A percentile compares a stretch with the other conserved stretches of the same genome.
phyloP scores from a whole-genome alignment of 2,113 vertebrate genomes.

The Clarias macrocephalus region DNA sequence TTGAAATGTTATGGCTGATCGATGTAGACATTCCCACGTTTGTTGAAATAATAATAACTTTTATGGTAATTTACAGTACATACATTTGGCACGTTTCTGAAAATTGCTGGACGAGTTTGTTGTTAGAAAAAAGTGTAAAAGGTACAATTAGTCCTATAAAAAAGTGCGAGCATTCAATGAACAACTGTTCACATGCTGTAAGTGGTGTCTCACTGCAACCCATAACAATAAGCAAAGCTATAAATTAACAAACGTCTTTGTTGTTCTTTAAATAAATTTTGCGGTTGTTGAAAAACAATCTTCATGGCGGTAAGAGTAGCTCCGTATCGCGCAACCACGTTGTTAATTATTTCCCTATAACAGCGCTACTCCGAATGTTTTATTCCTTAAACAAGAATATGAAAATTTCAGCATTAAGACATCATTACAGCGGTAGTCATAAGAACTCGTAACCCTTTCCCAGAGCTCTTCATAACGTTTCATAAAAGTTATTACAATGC shows the following conservation, averaged over 20 bases:
- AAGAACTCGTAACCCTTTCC: not conserved
- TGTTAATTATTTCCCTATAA: slow-evolving; percentile 5
- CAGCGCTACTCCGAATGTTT: not conserved
- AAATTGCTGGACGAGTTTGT: no score
- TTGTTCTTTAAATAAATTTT: not conserved
- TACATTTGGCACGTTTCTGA: no score
- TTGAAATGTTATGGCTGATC: no score
- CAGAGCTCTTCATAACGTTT: not conserved
- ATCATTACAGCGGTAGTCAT: not conserved
- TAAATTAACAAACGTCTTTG: not conserved
- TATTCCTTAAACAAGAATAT: not conserved
- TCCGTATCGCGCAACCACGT: not conserved
- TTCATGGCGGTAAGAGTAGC: not conserved
- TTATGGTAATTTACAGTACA: no score
- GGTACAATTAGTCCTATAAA: no score
- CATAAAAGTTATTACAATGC: not conserved
- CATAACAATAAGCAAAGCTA: not conserved
- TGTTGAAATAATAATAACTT: no score
- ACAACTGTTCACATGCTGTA: not conserved
- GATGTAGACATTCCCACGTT: no score
- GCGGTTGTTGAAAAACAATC: not conserved
- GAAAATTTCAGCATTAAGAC: not conserved
- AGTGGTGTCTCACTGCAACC: not conserved
- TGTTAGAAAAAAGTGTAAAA: no score
- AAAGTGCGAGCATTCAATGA: not conserved